phyloP scores from a whole-genome alignment of 2,888 invertebrate genomes.

The Chrysolina oricalcia region DNA sequence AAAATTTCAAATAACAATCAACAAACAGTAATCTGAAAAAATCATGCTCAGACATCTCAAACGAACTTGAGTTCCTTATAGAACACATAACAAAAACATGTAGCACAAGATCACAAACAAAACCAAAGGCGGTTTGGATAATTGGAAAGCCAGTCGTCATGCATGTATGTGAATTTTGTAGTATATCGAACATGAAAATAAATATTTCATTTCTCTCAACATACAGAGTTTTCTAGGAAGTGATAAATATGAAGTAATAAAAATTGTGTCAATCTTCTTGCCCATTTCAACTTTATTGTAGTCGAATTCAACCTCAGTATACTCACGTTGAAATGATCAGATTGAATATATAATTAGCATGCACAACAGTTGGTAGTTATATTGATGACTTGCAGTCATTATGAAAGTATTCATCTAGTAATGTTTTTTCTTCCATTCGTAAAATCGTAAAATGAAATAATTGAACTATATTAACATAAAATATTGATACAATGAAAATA shows the following conservation, averaged over 20 bases:
- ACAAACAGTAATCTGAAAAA: not conserved
- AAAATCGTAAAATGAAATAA: too few species aligned
- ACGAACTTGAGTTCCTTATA: not conserved
- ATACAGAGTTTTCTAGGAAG: not conserved
- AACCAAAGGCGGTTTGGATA: not conserved
- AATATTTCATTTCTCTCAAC: not conserved
- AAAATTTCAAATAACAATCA: not conserved
- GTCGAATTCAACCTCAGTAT: too few species aligned
- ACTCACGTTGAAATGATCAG: too few species aligned
- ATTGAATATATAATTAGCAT: too few species aligned
- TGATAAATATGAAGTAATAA: not conserved
- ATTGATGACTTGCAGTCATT: too few species aligned
- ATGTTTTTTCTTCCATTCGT: too few species aligned
- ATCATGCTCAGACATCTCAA: not conserved
- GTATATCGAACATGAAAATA: not conserved
- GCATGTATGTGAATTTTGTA: not conserved
- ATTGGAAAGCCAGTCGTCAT: not conserved
- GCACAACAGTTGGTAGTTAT: too few species aligned
- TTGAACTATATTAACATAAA: too few species aligned
- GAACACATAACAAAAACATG: conserved; percentile 1
- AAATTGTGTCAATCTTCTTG: too few species aligned
- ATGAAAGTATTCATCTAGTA: too few species aligned
- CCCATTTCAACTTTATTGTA: too few species aligned
- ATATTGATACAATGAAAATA: too few species aligned
- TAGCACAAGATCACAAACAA: not conserved